Percentiles rank a stretch among this genome's conserved stretches.
Evolutionary conservation across 2,113 vertebrate species (phyloP).

Genomic region (Archocentrus centrarchus): DNA sequence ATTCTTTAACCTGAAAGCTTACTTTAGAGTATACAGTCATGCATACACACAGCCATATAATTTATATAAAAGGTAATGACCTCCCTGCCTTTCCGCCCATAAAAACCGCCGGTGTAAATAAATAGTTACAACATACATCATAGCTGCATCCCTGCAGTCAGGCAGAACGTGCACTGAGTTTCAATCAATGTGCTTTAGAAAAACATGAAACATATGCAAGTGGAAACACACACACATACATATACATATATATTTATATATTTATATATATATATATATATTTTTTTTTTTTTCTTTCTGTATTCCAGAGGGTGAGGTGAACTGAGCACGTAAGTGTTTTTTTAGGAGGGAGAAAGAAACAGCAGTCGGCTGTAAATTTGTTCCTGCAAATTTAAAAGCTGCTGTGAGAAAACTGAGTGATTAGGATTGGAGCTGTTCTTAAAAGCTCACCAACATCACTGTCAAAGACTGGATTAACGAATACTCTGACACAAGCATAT

Average conservation of each 20-base stretch:
- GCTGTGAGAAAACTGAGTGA: conserved; percentile 24
- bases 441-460: conserved; percentile 50
- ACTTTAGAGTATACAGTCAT: conserved; percentile 9
- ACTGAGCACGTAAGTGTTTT: conserved; percentile 10
- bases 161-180: not conserved
- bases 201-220: not conserved
- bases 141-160: not conserved
- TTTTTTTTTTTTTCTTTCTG: not conserved
- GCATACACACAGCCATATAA: not conserved
- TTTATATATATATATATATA: no score
- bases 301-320: not conserved
- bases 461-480: conserved; percentile 47
- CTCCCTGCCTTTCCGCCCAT: not conserved
- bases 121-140: conserved; percentile 42
- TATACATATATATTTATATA: no score
- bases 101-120: not conserved
- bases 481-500: conserved; percentile 28
- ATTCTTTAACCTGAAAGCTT: conserved; percentile 26
- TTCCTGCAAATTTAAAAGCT: conserved; percentile 38
- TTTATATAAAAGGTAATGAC: conserved; percentile 6
- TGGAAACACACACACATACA: not conserved
- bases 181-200: not conserved
- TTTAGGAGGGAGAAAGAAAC: conserved; percentile 25
- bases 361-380: conserved; percentile 27
- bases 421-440: conserved; percentile 48